Evolutionary conservation across 2,888 invertebrate genomes (phyloP).

Genomic region (Pseudococcus longispinus): DNA sequence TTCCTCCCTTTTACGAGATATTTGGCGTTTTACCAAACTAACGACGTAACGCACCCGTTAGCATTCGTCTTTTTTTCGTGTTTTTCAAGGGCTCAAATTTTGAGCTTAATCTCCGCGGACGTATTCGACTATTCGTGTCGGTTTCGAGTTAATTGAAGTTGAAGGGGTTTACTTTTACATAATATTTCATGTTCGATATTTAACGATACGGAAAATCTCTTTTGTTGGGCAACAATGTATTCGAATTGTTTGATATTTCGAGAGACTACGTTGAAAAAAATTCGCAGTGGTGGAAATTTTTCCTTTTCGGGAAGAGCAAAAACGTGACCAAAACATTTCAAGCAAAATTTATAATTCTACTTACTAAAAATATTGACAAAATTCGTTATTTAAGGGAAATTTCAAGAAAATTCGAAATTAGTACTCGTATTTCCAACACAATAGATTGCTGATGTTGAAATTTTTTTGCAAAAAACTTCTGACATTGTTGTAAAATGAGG

Average conservation of each 20-base stretch:
- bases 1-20: not conserved
- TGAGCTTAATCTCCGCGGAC: not conserved
- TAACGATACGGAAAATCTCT: not conserved
- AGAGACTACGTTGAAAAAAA: not conserved
- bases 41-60: not conserved
- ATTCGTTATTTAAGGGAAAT: too few relatives aligned
- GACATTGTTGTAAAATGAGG: too few relatives aligned
- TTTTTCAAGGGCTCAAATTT: not conserved
- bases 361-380: too few relatives aligned
- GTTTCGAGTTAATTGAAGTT: not conserved
- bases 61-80: not conserved
- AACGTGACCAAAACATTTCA: not conserved
- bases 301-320: not conserved
- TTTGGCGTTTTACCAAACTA: not conserved
- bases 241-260: not conserved
- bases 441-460: too few relatives aligned
- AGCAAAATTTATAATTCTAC: too few relatives aligned
- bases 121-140: not conserved
- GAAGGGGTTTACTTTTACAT: not conserved
- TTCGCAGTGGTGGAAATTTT: not conserved
- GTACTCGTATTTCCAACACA: too few relatives aligned
- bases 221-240: not conserved
- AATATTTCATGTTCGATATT: not conserved
- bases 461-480: too few relatives aligned
- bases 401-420: too few relatives aligned